Percentiles rank a stretch among this genome's conserved stretches.
These are phyloP conservation scores for Gari tellinella DNA, from an alignment of 2,888 invertebrate genomes.

Conservation along the genomic window DNA sequence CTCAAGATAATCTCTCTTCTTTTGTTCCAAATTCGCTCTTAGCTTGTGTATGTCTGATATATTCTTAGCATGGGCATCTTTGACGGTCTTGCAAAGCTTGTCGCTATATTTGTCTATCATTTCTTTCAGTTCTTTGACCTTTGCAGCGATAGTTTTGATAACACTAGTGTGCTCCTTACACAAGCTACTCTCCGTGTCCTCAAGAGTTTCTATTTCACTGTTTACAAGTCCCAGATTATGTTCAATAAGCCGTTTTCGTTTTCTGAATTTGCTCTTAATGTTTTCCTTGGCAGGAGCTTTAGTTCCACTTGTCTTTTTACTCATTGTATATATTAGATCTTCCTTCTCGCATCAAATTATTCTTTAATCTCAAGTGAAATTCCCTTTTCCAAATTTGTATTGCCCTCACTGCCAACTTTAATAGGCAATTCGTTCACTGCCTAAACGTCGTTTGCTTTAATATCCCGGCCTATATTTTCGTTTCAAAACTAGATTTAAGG, in stretches of 20 bases:
- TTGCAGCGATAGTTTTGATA: constrained; percentile 8
- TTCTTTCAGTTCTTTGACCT: constrained; percentile 12
- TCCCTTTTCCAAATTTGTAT: too few species aligned
- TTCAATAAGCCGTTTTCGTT: constrained; percentile 5
- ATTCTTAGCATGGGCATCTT: constrained; percentile 14
- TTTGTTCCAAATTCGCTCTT: constrained; percentile 1
- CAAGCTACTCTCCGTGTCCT: constrained; percentile 16
- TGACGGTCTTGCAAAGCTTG: constrained; percentile 9
- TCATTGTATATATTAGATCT: too few species aligned
- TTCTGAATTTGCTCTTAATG: constrained; percentile 2
- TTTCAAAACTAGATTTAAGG: too few species aligned
- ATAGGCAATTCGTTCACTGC: too few species aligned
- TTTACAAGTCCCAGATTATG: constrained; percentile 2
- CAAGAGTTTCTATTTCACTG: constrained; percentile 3
- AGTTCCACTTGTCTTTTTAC: too few species aligned
- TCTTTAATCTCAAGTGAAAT: too few species aligned
- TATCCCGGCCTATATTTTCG: too few species aligned
- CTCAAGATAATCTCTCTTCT: constrained; percentile 5
- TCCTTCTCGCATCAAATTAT: too few species aligned
- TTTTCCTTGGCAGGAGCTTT: too few species aligned
- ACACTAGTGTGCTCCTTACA: constrained; percentile 17
- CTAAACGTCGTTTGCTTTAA: too few species aligned
- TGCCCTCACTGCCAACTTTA: too few species aligned
- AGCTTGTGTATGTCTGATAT: constrained; percentile 12
- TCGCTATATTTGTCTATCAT: constrained; percentile 12